Percentiles rank a stretch among this genome's conserved stretches.
These are phyloP conservation scores for Sparidentex hasta DNA, from an alignment of 2,797 vertebrate species.

Conservation along the genomic window DNA sequence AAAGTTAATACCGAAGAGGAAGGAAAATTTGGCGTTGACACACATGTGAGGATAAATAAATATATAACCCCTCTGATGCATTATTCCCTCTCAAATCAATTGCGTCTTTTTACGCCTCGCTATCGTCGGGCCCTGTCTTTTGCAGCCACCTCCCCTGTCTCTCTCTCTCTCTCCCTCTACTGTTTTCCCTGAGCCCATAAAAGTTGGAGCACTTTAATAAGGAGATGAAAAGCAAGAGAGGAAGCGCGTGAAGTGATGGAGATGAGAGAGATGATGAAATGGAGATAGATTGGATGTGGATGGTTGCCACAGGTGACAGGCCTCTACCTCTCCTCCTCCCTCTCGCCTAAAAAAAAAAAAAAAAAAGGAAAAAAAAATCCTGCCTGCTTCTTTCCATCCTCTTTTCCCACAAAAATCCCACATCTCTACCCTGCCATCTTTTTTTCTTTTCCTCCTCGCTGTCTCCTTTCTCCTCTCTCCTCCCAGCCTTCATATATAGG, in stretches of 20 bases:
- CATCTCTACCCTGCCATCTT: conserved; percentile 47
- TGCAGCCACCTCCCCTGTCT: conserved; percentile 24
- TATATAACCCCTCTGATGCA: conserved; percentile 51
- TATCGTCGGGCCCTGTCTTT: conserved; percentile 25
- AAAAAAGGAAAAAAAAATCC: conserved; percentile 2
- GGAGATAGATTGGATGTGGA: conserved; percentile 63
- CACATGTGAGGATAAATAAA: conserved; percentile 56
- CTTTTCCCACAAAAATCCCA: conserved; percentile 37
- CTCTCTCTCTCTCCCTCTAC: conserved; percentile 22
- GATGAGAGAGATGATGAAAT: conserved; percentile 78
- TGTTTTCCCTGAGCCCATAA: conserved; percentile 64
- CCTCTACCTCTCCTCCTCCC: conserved; percentile 61
- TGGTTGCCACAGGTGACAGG: conserved; percentile 76
- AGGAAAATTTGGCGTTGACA: conserved; percentile 22
- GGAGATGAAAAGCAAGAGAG: conserved; percentile 67
- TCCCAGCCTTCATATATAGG: conserved; percentile 63
- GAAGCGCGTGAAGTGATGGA: conserved; percentile 69
- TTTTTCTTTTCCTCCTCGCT: conserved; percentile 17
- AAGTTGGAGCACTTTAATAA: conserved; percentile 74
- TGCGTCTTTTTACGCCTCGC: conserved; percentile 35
- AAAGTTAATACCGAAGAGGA: conserved; percentile 36
- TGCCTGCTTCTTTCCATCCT: conserved; percentile 2
- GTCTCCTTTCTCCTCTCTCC: conserved; percentile 26
- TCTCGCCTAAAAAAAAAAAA: conserved; percentile 2
- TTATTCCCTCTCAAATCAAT: conserved; percentile 71